Evolutionary conservation across 30 jellyfish, hydroid and myxozoan species (phyloP).

Genomic region (Pelagia noctiluca): DNA sequence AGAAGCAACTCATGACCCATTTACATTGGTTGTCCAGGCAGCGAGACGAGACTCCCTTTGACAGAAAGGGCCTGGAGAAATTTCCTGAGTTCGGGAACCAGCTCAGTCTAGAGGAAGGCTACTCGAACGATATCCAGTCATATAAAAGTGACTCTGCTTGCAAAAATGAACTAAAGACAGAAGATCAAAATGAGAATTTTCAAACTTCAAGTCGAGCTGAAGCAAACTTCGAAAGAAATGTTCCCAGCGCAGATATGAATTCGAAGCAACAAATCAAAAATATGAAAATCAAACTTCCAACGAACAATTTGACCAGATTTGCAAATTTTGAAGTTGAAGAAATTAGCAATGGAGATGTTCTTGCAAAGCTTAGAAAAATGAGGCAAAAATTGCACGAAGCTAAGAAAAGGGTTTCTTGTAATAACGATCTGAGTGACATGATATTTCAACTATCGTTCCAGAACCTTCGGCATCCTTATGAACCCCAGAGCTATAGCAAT

Average conservation of each 20-base stretch:
- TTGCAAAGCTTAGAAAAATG: conserved; percentile 1
- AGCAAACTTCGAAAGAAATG: no score
- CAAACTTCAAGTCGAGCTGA: no score
- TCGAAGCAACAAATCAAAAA: no score
- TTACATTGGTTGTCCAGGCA: conserved; percentile 78
- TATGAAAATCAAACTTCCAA: no score
- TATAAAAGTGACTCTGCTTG: neutral
- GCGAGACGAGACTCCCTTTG: conserved; percentile 10
- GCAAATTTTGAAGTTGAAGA: no score
- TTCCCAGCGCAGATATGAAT: no score
- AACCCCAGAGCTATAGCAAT: conserved; percentile 55
- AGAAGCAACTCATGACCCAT: conserved; percentile 74
- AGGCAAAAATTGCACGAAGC: conserved; percentile 8
- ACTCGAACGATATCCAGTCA: neutral
- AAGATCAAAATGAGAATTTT: neutral
- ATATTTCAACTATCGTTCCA: conserved; percentile 64
- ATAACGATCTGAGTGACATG: conserved; percentile 37
- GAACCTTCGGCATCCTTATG: conserved; percentile 53
- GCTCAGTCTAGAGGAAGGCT: conserved; percentile 62
- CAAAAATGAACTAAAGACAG: neutral
- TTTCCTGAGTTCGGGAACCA: neutral
- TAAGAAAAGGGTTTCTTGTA: conserved; percentile 11
- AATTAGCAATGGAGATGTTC: no score
- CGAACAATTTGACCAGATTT: no score
- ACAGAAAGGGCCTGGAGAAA: neutral